Evolutionary conservation across 2,888 invertebrate genomes (phyloP), one percentile per base, ranked within the genome.

Genomic region (Brachynemurus nebulosus): DNA sequence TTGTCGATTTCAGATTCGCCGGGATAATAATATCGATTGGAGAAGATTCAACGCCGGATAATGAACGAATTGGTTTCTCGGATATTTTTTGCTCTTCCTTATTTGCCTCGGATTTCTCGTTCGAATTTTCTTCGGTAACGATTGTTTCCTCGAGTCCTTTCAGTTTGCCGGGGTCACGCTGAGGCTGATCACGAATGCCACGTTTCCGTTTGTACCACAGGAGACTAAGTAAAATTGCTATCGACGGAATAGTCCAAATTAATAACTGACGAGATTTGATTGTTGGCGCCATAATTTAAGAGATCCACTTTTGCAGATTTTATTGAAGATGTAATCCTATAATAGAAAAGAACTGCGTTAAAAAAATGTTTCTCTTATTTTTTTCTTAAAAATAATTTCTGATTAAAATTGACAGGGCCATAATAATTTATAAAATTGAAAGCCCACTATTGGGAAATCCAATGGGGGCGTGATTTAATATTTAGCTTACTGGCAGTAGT

Each of bases 191-290:
- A 68, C 80, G 76, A 71, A 78, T 83, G 64, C 76, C 74, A 68
- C 80, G 76, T 71, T 78, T 83, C 70, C 80, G 81, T 69, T 77
- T 80, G 76, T 80, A 82, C 86, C 85, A 86, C 62, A 79, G 77
- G 63, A 85, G 76, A 56, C 83, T 83, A 65, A 86, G 70, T 58
- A 85, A 70, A 58, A 84, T 72, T 57, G 81, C 84, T 69, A 85
- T 74, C 57, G 83, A 80, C 61, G 86, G 85, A 57, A 86, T 71
- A 57, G 79, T 80, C 75, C 82, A 78, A 71, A 78, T 77, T 62
- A 85, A 71, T 60, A 86, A 64, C 66, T 82, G 84, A 63, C 78
- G 76, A 69, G 76, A 73, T 54, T 61, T 65, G 38, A 38, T 16
- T 52, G 60, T 56, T 63, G 80, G 76, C 68, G 81, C 79, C 86